phyloP scores from a whole-genome alignment of 2,888 invertebrate species.

The Erpobdella octoculata region DNA sequence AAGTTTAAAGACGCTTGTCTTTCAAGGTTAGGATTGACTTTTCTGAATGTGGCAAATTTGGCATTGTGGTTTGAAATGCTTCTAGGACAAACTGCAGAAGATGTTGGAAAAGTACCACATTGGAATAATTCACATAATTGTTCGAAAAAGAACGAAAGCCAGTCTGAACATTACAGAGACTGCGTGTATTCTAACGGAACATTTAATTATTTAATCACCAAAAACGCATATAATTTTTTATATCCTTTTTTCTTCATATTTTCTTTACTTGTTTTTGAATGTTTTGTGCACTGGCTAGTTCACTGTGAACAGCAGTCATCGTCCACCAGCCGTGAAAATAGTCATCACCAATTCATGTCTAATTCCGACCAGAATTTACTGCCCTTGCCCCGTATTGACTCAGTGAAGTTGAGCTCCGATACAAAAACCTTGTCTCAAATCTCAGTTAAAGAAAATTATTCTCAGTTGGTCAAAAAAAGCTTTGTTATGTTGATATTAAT shows the following conservation, averaged over 20 bases:
- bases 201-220: background rate
- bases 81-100: conserved; percentile 20
- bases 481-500: conserved; percentile 14
- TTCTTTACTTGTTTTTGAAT: conserved; percentile 20
- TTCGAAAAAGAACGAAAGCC: background rate
- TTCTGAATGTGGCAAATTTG: conserved; percentile 17
- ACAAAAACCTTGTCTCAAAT: too few relatives aligned
- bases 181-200: conserved; percentile 14
- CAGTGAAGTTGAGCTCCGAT: too few relatives aligned
- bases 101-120: background rate
- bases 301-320: conserved; percentile 4
- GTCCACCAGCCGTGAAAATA: background rate
- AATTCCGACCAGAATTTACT: too few relatives aligned
- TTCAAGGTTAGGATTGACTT: conserved; percentile 11
- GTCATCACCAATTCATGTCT: too few relatives aligned
- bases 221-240: background rate
- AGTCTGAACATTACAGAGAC: background rate
- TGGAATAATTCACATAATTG: background rate
- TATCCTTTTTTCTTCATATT: conserved; percentile 16
- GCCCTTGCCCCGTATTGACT: too few relatives aligned
- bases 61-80: conserved; percentile 33
- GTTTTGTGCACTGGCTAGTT: conserved; percentile 11
- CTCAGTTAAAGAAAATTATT: too few relatives aligned
- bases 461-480: background rate
- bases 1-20: conserved; percentile 8